Conservation (phyloP, 2,113 vertebrate species). For the Nipponia nippon region DNA sequence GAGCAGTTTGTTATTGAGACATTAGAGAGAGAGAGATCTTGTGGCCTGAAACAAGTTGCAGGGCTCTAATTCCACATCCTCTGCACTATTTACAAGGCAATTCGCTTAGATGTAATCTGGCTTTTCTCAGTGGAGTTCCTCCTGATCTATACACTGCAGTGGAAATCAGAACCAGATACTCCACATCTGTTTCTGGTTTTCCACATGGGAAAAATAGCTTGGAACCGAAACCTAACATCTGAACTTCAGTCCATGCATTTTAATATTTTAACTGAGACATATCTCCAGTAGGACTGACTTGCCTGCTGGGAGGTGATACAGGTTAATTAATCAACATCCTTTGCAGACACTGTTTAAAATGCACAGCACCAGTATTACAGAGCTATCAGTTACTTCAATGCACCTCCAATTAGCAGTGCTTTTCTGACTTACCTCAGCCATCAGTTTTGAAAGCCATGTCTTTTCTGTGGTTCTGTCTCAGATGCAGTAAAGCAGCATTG, state of each 20-base stretch:
- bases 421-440: neutral
- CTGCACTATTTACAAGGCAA: slow-evolving; percentile 1
- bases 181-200: slow-evolving; percentile 27
- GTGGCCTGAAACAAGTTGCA: neutral
- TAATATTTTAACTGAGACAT: neutral
- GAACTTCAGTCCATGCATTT: neutral
- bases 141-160: neutral
- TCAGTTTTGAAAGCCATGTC: neutral
- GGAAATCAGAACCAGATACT: slow-evolving; percentile 32
- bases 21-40: neutral
- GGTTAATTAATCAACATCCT: neutral
- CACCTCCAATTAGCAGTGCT: neutral
- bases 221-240: neutral
- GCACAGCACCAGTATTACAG: neutral
- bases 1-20: neutral
- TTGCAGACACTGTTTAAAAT: neutral
- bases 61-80: slow-evolving; percentile 29
- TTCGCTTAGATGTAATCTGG: neutral
- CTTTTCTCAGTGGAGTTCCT: neutral
- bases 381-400: neutral
- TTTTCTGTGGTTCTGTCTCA: slow-evolving; percentile 36
- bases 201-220: neutral
- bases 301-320: neutral
- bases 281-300: neutral
- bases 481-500: slow-evolving; percentile 23